A percentile compares a stretch with the other conserved stretches of the same genome.
Evolutionary conservation across 2,797 vertebrate genomes (phyloP).

Genomic region (Sebastes trivittatus): DNA sequence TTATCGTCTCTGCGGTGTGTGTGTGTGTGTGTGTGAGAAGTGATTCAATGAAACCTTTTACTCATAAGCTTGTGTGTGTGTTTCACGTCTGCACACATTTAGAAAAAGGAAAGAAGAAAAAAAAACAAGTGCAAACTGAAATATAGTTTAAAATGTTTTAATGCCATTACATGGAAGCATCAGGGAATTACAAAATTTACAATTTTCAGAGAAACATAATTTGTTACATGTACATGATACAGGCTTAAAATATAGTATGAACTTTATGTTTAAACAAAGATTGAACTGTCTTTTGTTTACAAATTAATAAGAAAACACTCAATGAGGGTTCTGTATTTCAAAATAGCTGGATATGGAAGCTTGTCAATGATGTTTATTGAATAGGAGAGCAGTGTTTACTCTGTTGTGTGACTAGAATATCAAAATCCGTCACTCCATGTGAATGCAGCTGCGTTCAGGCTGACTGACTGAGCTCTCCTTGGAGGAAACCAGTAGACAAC

Average conservation of each 20-base stretch:
- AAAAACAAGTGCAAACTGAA: slow-evolving; percentile 24
- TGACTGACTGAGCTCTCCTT: slow-evolving; percentile 69
- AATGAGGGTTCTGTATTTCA: slow-evolving; percentile 22
- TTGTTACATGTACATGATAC: background rate
- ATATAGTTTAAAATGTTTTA: slow-evolving; percentile 46
- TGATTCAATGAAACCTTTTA: background rate
- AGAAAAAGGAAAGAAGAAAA: background rate
- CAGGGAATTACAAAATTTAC: background rate
- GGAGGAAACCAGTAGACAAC: slow-evolving; percentile 64
- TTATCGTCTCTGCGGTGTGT: background rate
- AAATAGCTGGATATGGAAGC: slow-evolving; percentile 54
- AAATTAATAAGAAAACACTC: background rate
- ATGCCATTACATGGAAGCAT: slow-evolving; percentile 20
- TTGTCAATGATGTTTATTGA: slow-evolving; percentile 78
- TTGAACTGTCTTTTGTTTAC: background rate
- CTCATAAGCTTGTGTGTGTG: slow-evolving; percentile 16
- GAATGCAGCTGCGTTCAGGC: slow-evolving; percentile 73
- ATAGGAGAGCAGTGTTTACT: slow-evolving; percentile 75
- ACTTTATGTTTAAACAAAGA: background rate
- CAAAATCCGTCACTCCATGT: slow-evolving; percentile 67
- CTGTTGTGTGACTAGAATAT: slow-evolving; percentile 78
- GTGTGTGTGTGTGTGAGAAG: slow-evolving; percentile 4
- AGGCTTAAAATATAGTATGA: background rate
- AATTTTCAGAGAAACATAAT: background rate
- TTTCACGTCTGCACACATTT: background rate